phyloP scores from a whole-genome alignment of 2,888 invertebrate genomes.

The Peribatodes rhomboidaria region DNA sequence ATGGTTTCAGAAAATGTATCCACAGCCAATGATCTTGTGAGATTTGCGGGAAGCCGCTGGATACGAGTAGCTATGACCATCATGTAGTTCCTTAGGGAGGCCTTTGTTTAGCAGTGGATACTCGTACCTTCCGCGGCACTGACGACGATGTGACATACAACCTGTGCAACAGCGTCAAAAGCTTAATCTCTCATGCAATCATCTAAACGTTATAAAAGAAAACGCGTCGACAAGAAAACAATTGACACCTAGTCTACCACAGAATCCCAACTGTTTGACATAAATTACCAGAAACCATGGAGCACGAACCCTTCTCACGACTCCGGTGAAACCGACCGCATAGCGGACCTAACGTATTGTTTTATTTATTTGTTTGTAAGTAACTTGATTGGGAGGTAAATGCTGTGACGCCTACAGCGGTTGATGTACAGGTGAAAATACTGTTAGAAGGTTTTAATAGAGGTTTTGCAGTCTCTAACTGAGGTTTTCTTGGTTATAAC shows the following conservation, averaged over 20 bases:
- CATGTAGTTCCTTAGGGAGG: too few relatives aligned
- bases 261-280: constrained; percentile 69
- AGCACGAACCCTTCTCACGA: constrained; percentile 75
- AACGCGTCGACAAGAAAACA: neutral
- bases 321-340: constrained; percentile 65
- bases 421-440: constrained; percentile 21
- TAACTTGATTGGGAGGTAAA: constrained; percentile 34
- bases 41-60: too few relatives aligned
- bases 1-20: too few relatives aligned
- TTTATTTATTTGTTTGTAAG: constrained; percentile 50
- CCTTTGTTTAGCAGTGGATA: too few relatives aligned
- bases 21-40: too few relatives aligned
- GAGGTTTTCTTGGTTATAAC: too few relatives aligned
- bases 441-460: neutral
- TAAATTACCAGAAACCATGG: constrained; percentile 69
- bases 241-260: constrained; percentile 51
- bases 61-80: too few relatives aligned
- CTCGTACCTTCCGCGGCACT: too few relatives aligned
- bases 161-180: too few relatives aligned
- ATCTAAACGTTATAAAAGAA: too few relatives aligned
- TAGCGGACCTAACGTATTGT: constrained; percentile 58
- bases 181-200: too few relatives aligned
- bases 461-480: neutral
- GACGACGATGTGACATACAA: too few relatives aligned
- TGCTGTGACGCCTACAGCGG: constrained; percentile 19